Conservation (phyloP, 1,140 invertebrate genomes). For the Heliconius eleuchia region DNA sequence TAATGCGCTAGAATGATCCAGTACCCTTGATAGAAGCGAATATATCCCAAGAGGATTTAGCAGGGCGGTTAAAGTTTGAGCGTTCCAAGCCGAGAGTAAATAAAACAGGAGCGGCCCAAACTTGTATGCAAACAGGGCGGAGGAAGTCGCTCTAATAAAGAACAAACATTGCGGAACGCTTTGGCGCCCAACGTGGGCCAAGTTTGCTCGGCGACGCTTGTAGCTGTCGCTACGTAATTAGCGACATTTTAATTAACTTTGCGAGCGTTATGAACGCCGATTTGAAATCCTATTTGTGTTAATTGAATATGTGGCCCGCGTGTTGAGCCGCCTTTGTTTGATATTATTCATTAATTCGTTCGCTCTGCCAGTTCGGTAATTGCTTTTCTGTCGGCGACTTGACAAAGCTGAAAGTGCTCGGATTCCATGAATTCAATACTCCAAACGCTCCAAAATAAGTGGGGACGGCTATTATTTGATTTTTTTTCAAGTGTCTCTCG, state of each 20-base stretch:
- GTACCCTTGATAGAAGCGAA: constrained; percentile 1
- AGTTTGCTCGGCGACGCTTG: constrained; percentile 33
- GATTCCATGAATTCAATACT: constrained; percentile 6
- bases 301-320: constrained; percentile 67
- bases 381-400: constrained; percentile 36
- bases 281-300: constrained; percentile 70
- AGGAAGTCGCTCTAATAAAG: constrained; percentile 71
- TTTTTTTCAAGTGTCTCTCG: background rate
- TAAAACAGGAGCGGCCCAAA: constrained; percentile 67
- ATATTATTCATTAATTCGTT: constrained; percentile 53
- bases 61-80: constrained; percentile 51
- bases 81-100: constrained; percentile 60
- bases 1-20: background rate
- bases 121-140: constrained; percentile 65
- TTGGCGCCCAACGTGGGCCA: constrained; percentile 62
- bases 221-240: constrained; percentile 62
- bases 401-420: constrained; percentile 8
- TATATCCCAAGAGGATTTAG: constrained; percentile 54
- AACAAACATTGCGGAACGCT: constrained; percentile 67
- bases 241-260: constrained; percentile 76
- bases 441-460: background rate
- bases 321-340: constrained; percentile 59
- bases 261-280: constrained; percentile 64
- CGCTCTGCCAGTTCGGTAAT: constrained; percentile 44
- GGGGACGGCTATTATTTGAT: background rate